Evolutionary conservation across 1,140 invertebrate genomes (phyloP).

Genomic region (Halictus rubicundus): DNA sequence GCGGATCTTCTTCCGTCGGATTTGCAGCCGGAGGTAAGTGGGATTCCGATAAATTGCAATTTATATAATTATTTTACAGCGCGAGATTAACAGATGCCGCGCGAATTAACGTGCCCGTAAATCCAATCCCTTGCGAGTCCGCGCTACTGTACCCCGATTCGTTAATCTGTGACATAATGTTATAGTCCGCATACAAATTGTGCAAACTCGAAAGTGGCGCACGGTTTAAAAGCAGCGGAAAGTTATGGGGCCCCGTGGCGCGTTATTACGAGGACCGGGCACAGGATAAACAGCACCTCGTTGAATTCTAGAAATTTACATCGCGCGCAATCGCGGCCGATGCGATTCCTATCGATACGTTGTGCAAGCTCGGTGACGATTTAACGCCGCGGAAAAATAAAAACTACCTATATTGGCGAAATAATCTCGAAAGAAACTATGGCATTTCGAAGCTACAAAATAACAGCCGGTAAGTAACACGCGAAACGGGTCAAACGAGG

Average conservation of each 20-base stretch:
- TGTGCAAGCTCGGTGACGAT: slow-evolving; percentile 27
- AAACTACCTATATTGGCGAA: neutral
- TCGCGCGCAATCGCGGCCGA: neutral
- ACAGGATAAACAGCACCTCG: slow-evolving; percentile 14
- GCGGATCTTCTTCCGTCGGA: too few relatives aligned
- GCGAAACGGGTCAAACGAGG: too few relatives aligned
- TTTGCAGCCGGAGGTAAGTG: neutral
- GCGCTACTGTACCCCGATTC: neutral
- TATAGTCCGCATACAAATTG: neutral
- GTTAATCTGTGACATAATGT: neutral
- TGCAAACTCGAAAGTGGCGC: slow-evolving; percentile 13
- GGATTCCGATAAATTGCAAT: neutral
- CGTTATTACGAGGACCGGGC: neutral
- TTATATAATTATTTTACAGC: neutral
- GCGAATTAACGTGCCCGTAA: neutral
- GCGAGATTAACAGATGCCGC: neutral
- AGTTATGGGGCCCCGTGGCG: slow-evolving; percentile 14
- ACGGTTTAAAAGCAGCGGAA: slow-evolving; percentile 29
- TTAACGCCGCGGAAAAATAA: slow-evolving; percentile 19
- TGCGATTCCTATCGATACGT: slow-evolving; percentile 25
- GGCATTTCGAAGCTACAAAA: too few relatives aligned
- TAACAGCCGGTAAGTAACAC: too few relatives aligned
- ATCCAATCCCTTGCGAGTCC: neutral
- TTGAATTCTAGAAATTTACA: slow-evolving; percentile 44
- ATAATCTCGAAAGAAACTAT: too few relatives aligned